Base-by-base conservation (phyloP, 1,140 invertebrate genomes). In the Sitophilus oryzae region DNA sequence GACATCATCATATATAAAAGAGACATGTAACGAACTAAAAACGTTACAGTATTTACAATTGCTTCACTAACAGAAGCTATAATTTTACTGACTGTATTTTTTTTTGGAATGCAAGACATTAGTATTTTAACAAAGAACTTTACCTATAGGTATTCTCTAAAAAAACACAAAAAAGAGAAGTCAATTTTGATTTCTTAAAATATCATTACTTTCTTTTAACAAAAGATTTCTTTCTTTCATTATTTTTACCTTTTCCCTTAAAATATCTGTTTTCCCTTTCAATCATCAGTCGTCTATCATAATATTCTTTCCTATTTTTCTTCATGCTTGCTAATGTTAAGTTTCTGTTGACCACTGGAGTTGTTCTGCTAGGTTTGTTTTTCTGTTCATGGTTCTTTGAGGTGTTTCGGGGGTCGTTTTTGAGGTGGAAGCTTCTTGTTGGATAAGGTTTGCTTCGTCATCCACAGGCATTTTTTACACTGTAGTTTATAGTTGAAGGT, bases 211-310 rank as follows among this genome's bases (percentile, higher is more conserved):
- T 34, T 46, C 44, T 46, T 30, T 46, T 5, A 46, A 25, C 18
- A 46, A 15, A 9, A 30, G 25, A 46, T 46, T 46, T 34, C 44
- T n/a, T 30, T 30, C 44, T 46, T 46, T 25, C 23, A 46, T 46
- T 14, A 25, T n/a, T 6, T 23, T 15, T 14, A 10, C 15, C 44
- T 34, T 46, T 46, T 10, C 15, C 25, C 34, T 46, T 34, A 14
- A 16, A 6, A 46, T 16, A 30, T 23, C 21, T 4, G 34, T 46
- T 40, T 30, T 46, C 44, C 25, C 23, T 9, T 16, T 46, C 44
- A 10, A 46, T n/a, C 34, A 16, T 30, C 23, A 46, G 15, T 10
- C 44, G 44, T 30, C 22, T 25, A n/a, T 23, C 3, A 3, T 46
- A 8, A 16, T 46, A 46, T 30, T 23, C 23, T 18, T 34, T 46